These are phyloP conservation scores for Drosophila nr. fundita DNA, from an alignment of 2,888 invertebrate genomes.

Conservation along the genomic window DNA sequence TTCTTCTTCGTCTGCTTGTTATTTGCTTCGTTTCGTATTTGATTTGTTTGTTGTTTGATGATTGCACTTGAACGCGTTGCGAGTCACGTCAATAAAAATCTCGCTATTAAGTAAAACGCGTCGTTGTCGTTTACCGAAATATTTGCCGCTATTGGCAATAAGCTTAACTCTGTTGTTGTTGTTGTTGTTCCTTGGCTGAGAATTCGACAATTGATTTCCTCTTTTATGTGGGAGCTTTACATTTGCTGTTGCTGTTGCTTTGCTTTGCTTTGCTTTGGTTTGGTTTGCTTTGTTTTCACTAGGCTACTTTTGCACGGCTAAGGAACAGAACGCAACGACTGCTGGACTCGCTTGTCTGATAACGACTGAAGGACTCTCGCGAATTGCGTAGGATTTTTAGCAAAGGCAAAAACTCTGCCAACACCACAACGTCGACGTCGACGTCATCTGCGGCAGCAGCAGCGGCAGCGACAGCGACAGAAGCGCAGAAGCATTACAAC, in stretches of 20 bases:
- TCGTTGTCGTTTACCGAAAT: conserved; percentile 38
- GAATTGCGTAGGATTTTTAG: conserved; percentile 81
- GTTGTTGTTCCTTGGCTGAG: conserved; percentile 26
- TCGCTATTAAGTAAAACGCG: conserved; percentile 53
- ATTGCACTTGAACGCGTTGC: conserved; percentile 83
- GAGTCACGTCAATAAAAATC: conserved; percentile 68
- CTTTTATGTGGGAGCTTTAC: conserved; percentile 16
- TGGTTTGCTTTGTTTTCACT: conserved; percentile 67
- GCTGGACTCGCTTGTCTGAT: conserved; percentile 85
- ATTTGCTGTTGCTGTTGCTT: conserved; percentile 32
- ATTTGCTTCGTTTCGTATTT: conserved; percentile 9
- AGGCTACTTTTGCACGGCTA: conserved; percentile 83
- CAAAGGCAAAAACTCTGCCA: conserved; percentile 65
- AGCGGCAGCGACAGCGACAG: conserved; percentile 17
- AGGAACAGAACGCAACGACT: conserved; percentile 84
- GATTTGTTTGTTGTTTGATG: conserved; percentile 41
- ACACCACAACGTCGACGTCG: conserved; percentile 26
- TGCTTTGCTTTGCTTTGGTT: conserved; percentile 41
- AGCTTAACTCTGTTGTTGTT: conserved; percentile 44
- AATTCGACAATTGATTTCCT: conserved; percentile 57
- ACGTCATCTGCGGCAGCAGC: conserved; percentile 1
- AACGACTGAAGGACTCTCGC: conserved; percentile 84
- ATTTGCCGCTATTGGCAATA: conserved; percentile 56
- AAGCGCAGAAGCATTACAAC: conserved; percentile 78
- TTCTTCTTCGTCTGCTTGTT: conserved; percentile 19